Percentiles rank a stretch among this genome's conserved stretches.
Conservation (phyloP, 2,113 vertebrate genomes). For the Morone saxatilis region DNA sequence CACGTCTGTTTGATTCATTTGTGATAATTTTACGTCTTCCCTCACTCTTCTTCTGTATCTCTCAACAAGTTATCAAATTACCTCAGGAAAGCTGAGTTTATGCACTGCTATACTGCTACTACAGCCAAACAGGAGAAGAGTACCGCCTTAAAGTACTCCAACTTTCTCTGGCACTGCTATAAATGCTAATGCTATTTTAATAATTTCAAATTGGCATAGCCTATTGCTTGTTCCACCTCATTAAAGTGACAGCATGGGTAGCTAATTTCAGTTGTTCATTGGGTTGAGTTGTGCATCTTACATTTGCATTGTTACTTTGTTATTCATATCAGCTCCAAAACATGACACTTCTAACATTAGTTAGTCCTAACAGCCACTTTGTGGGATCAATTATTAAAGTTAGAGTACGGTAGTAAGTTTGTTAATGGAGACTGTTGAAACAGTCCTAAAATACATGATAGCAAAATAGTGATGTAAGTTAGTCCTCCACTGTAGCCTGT, state of each 20-base stretch:
- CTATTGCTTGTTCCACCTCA: no score
- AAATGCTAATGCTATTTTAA: background rate
- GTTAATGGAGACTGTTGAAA: background rate
- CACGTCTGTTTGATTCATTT: constrained; percentile 54
- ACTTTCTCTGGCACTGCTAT: background rate
- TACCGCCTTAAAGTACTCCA: background rate
- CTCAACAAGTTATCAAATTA: constrained; percentile 56
- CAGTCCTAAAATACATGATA: background rate
- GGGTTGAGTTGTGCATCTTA: background rate
- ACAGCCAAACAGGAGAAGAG: constrained; percentile 12
- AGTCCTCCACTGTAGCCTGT: background rate
- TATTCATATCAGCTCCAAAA: background rate
- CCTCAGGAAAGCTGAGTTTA: constrained; percentile 16
- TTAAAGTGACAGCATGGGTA: no score
- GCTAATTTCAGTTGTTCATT: background rate
- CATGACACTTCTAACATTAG: background rate
- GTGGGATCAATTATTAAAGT: background rate
- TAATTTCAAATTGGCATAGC: no score
- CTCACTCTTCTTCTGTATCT: constrained; percentile 16
- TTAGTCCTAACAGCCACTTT: background rate
- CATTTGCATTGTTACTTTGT: background rate
- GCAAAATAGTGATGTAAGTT: background rate
- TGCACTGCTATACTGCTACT: background rate
- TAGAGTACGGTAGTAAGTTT: background rate
- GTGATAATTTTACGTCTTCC: constrained; percentile 27